Evolutionary conservation across 2,797 vertebrate species (phyloP).

Genomic region (Sylvilagus floridanus): DNA sequence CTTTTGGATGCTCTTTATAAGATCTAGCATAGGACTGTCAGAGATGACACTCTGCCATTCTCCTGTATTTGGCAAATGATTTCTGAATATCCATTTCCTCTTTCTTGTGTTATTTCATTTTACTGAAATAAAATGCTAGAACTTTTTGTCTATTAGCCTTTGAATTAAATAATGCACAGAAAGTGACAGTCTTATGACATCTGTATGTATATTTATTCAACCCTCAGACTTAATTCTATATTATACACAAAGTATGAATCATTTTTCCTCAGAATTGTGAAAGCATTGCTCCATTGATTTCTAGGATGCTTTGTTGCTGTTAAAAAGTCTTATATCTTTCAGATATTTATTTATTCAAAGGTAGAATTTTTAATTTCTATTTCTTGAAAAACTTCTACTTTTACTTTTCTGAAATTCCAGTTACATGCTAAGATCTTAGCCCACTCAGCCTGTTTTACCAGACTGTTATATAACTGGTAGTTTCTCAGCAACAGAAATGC

Average conservation of each 20-base stretch:
- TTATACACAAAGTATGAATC: background rate
- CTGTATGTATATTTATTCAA: background rate
- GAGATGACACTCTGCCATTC: background rate
- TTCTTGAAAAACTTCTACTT: background rate
- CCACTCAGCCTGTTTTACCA: background rate
- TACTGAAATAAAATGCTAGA: background rate
- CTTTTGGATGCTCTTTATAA: background rate
- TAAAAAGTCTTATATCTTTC: background rate
- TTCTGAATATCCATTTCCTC: background rate
- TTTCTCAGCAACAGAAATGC: background rate
- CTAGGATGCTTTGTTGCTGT: background rate
- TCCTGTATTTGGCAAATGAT: background rate
- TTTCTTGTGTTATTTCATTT: conserved; percentile 45
- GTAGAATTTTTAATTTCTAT: background rate
- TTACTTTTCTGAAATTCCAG: background rate
- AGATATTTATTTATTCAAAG: background rate
- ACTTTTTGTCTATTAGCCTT: background rate
- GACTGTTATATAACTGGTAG: background rate
- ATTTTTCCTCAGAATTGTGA: background rate
- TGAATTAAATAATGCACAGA: background rate
- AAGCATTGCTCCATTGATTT: background rate
- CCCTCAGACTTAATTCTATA: background rate
- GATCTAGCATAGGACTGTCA: background rate
- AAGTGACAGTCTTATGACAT: background rate
- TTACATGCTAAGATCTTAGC: background rate